Evolutionary conservation across 2,797 vertebrate genomes (phyloP).

Genomic region (Artibeus lituratus): DNA sequence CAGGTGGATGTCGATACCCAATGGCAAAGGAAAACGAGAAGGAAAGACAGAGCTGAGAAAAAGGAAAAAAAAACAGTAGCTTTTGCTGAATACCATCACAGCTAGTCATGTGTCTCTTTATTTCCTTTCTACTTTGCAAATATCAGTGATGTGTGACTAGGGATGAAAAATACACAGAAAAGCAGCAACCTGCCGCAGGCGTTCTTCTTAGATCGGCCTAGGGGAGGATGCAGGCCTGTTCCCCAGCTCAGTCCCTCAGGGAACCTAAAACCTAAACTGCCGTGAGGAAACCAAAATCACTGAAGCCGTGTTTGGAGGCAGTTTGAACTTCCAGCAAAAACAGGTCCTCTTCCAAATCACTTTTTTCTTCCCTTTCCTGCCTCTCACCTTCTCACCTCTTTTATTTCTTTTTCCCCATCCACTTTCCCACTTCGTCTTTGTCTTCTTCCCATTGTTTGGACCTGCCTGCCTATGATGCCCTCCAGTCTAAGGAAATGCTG

Average conservation of each 20-base stretch:
- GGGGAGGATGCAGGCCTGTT: neutral
- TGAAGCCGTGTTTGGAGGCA: neutral
- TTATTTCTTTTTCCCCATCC: neutral
- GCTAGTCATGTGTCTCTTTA: neutral
- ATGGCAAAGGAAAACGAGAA: neutral
- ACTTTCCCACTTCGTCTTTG: neutral
- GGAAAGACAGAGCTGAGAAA: neutral
- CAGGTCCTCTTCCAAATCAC: neutral
- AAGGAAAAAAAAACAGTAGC: neutral
- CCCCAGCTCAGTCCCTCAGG: neutral
- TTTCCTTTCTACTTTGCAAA: conserved; percentile 1
- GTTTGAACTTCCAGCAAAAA: neutral
- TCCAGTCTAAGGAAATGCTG: neutral
- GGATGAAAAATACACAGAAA: neutral
- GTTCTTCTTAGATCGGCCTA: neutral
- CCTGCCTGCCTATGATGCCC: too few relatives aligned
- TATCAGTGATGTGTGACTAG: neutral
- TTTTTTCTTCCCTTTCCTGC: neutral
- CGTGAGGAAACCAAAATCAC: neutral
- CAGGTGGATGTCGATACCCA: neutral
- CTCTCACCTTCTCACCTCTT: neutral
- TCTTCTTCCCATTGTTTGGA: neutral
- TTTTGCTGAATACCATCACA: neutral
- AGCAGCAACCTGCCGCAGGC: neutral
- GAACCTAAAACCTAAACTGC: neutral